phyloP scores from a whole-genome alignment of 2,797 vertebrate species.

The Myripristis murdjan region DNA sequence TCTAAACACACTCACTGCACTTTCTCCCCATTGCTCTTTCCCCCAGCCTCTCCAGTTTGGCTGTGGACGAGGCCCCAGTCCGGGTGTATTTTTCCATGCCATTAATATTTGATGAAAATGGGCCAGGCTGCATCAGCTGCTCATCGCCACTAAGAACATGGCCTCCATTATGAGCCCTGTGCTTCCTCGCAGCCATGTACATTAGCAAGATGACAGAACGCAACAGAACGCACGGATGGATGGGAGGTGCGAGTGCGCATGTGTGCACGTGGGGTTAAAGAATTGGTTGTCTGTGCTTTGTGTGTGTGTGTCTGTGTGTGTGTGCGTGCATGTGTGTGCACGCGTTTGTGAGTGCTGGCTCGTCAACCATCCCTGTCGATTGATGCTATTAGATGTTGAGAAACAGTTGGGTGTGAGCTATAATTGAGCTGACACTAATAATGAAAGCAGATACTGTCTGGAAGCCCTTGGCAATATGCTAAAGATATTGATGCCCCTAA shows the following conservation, averaged over 20 bases:
- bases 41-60: conserved; percentile 88
- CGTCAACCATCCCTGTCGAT: conserved; percentile 94
- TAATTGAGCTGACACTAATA: conserved; percentile 99
- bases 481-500: conserved; percentile 99
- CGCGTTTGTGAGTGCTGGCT: conserved; percentile 74
- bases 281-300: conserved; percentile 25
- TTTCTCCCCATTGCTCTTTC: conserved; percentile 86
- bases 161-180: conserved; percentile 96
- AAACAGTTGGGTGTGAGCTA: conserved; percentile 99
- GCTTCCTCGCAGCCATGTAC: conserved; percentile 95
- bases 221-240: conserved; percentile 84
- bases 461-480: conserved; percentile 94
- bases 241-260: conserved; percentile 49
- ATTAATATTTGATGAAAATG: conserved; percentile 99
- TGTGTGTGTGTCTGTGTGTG: conserved; percentile 8
- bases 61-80: conserved; percentile 84
- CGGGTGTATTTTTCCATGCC: conserved; percentile 99
- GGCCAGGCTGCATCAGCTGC: conserved; percentile 99
- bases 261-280: conserved; percentile 32
- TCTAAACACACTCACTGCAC: conserved; percentile 98
- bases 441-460: conserved; percentile 97
- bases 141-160: conserved; percentile 94
- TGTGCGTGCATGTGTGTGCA: conserved; percentile 33
- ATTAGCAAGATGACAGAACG: conserved; percentile 97
- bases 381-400: conserved; percentile 98